Evolutionary conservation across 2,113 vertebrate genomes (phyloP), one percentile per base, ranked within the genome.

Genomic region (Gopherus evgoodei): DNA sequence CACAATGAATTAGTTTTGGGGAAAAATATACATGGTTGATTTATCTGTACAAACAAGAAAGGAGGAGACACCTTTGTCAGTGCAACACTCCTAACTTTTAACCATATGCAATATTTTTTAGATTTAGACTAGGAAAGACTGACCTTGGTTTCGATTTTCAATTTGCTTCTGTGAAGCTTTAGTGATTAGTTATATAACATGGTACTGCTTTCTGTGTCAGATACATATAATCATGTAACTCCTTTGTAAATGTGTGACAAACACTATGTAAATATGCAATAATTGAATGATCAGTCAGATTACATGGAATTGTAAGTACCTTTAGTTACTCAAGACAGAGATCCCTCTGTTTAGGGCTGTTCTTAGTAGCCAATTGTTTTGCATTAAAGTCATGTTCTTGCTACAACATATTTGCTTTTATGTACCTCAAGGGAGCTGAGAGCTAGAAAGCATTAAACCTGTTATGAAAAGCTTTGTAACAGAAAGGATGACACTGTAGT

Each of bases 251-350:
- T 93, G 81, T 3, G 47, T 88, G 82, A 81, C 84, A 90, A 93
- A 95, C 75, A 91, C 79, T 93, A 95, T 81, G 90, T 91, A 97
- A 97, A 87, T 92, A 91, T 86, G 89, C 95, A 52, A 75, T 85
- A 93, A 93, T 83, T 56, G 85, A 95, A 85, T 93, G 90, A 93
- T 91, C 93, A 75, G 81, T 80, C 80, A 91, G 83, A 95, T 93
- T 93, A 96, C 57, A 95, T 81, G 82, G 85, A 87, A 89, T 57
- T 85, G 82, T 47, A 90, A 96, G 81, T n/a, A 59, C 72, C 38
- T 50, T 91, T 87, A 78, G 88, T 75, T 91, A 79, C 65, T 95
- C 93, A 87, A 35, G 86, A 91, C 57, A 88, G n/a, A 54, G 44
- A 21, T 87, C 89, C 80, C 53, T 85, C 52, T 65, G 31, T 31